Base-by-base conservation (phyloP, 2,888 invertebrate genomes). In the Corythucha ciliata region DNA sequence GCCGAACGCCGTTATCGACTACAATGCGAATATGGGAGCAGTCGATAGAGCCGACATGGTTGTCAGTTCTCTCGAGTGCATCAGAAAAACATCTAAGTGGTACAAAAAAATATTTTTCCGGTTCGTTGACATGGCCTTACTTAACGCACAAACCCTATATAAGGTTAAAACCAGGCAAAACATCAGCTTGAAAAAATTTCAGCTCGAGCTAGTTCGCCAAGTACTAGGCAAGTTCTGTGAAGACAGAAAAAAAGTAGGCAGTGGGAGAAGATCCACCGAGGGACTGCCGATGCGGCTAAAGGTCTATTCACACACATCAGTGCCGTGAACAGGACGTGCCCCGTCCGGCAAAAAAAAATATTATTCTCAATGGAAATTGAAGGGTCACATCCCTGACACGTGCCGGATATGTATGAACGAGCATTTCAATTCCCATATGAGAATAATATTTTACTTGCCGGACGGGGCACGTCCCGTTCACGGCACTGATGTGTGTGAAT, bases 21-120 rank as follows among this genome's bases (percentile, higher is more conserved):
- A 54, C 29, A 52, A 52, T 34, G 24, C 36, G 22, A 51, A 52
- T 36, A 52, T 54, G 54, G 42, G 52, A 25, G 39, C 42, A 41
- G 51, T 54, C n/a, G 48, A 54, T 25, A 48, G 32, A 41, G 44
- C 47, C 12, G 48, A 52, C 36, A 51, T 52, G 47, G 44, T 52
- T 10, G 42, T 52, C 18, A 39, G 51, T 36, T 48, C 24, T 25
- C 18, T 41, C 16, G 37, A 37, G 37, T 14, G 2, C 1, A 20
- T 16, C 12, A 18, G 33, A 12, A 46, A 46, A 33, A 39, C 2
- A 12, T 4, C 34, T 4, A 46, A 46, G 24, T 46, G 34, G 46
- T 46, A 46, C 29, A 46, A 46, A 21, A 46, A 46, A 7, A 21
- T 46, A 12, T 42, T 41, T 26, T 42, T 42, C 42, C 42, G 26